Evolutionary conservation across 2,797 vertebrate genomes (phyloP), one percentile per base, ranked within the genome.

Genomic region (Thunnus albacares): DNA sequence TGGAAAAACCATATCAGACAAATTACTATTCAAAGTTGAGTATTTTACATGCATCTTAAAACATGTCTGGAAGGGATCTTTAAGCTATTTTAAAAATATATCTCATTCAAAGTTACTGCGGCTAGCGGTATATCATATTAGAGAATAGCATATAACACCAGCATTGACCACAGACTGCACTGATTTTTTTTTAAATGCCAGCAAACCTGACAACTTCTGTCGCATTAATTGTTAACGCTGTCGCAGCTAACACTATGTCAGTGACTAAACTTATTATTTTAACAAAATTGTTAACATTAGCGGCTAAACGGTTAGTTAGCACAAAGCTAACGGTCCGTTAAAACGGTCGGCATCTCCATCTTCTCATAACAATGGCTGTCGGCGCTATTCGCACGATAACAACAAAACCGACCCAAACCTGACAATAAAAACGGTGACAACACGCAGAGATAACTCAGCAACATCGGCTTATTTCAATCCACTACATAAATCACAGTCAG

Each of bases 311-410:
- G 66, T 28, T 62, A 70, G 81, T 79, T 91, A 88, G 84, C 87
- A 60, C 47, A 7, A 5, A 84, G 93, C 92, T 93, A 92, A 75
- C 82, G 51, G 73, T 87, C 66, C 71, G 84, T 80, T 87, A 59
- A 62, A 77, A 60, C 75, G 64, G 92, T 89, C 90, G 83, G 89
- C 77, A 71, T 90, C 90, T 87, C 89, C 89, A 90, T 93, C 90
- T 87, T 83, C 91, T 89, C 88, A 91, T 65, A 95, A 95, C 93
- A 95, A 95, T 95, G 94, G 92, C 93, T 92, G 89, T 92, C 93
- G 94, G 88, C 85, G 89, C 85, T 81, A 17, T 83, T 72, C 81
- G 67, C 81, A 86, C 88, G 81, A 70, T 74, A 93, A 94, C 89
- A 92, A 87, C 91, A 91, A 83, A 90, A 89, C 89, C 80, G 60